phyloP scores from a whole-genome alignment of 2,888 invertebrate species.

The Lamellibrachia satsuma region DNA sequence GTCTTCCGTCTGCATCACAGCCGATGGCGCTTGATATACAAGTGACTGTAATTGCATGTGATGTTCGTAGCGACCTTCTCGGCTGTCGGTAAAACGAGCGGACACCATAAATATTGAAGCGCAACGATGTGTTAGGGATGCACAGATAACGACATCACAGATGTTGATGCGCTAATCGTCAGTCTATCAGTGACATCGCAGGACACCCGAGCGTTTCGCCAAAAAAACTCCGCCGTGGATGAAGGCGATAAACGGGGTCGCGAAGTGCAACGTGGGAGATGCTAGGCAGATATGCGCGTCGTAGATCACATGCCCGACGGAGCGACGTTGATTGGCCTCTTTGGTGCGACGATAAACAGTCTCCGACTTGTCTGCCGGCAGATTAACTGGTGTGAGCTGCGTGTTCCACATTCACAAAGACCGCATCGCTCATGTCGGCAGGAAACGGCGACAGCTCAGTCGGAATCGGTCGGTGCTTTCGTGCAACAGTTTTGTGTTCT shows the following conservation, averaged over 20 bases:
- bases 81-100: background rate
- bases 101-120: background rate
- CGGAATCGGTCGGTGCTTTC: background rate
- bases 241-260: background rate
- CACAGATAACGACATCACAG: background rate
- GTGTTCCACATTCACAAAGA: background rate
- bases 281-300: background rate
- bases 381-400: background rate
- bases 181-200: background rate
- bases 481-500: too few species aligned
- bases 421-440: background rate
- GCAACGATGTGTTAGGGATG: background rate
- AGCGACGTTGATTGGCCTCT: background rate
- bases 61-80: background rate
- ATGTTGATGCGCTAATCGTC: background rate
- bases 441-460: background rate
- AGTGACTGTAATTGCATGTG: background rate
- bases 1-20: background rate
- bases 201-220: background rate
- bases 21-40: background rate
- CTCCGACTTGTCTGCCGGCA: background rate
- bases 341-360: background rate
- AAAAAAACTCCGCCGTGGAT: background rate
- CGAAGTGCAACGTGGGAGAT: background rate
- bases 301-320: background rate